Conservation (phyloP, 2,797 vertebrate genomes). For the Telmatherina bonti region DNA sequence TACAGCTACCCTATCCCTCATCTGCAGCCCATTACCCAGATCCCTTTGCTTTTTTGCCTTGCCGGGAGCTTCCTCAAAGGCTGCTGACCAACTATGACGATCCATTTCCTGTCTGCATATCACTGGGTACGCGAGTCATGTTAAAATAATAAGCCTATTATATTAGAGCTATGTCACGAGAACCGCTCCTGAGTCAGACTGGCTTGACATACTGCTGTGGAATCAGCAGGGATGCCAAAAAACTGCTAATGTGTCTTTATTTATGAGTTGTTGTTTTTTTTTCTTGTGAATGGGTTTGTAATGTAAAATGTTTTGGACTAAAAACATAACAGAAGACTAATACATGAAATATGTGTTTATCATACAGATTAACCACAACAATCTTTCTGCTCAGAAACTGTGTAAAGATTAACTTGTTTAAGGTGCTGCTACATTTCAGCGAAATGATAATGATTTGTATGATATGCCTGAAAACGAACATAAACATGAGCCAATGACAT, state of each 20-base stretch:
- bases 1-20: conserved; percentile 55
- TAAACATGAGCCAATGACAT: background rate
- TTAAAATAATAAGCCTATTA: conserved; percentile 52
- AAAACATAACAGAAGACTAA: background rate
- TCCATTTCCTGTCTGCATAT: conserved; percentile 55
- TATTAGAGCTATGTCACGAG: conserved; percentile 53
- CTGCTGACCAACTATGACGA: conserved; percentile 43
- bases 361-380: background rate
- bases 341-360: background rate
- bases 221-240: conserved; percentile 26
- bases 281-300: conserved; percentile 4
- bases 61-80: conserved; percentile 33
- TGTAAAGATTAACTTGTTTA: background rate
- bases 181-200: conserved; percentile 17
- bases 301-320: conserved; percentile 1
- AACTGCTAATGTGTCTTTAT: conserved; percentile 33
- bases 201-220: background rate
- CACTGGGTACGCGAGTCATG: conserved; percentile 37
- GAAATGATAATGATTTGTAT: background rate
- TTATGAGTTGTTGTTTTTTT: background rate
- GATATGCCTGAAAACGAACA: background rate
- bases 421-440: background rate
- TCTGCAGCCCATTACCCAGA: conserved; percentile 71
- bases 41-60: conserved; percentile 40
- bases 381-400: background rate